Conservation (phyloP, 2,797 vertebrate species). For the Acrossocheilus fasciatus region DNA sequence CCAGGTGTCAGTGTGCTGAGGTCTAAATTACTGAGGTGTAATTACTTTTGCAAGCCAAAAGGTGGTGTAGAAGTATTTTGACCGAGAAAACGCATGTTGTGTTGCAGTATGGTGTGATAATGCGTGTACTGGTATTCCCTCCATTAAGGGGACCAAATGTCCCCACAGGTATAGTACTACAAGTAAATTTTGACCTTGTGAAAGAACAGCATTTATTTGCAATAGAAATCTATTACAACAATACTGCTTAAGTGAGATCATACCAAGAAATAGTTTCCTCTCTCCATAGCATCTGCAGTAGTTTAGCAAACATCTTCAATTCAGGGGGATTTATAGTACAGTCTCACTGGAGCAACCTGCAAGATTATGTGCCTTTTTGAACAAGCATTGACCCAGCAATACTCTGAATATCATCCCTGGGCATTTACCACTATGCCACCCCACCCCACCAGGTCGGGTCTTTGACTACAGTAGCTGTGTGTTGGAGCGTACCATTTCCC, state of each 20-base stretch:
- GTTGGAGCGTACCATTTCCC: not conserved
- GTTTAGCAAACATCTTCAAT: not conserved
- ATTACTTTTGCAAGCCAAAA: constrained; percentile 15
- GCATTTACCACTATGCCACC: not conserved
- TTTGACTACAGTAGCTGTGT: not conserved
- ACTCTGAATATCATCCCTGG: not conserved
- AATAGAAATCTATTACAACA: not conserved
- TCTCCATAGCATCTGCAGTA: not conserved
- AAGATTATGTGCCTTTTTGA: not conserved
- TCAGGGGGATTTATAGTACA: not conserved
- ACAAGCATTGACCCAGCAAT: not conserved
- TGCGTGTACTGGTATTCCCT: not conserved
- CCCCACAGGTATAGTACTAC: not conserved
- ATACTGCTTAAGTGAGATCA: not conserved
- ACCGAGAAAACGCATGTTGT: not conserved
- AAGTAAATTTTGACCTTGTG: not conserved
- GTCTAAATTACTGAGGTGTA: constrained; percentile 6
- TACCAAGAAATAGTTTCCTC: not conserved
- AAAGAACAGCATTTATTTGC: not conserved
- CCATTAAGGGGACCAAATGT: not conserved
- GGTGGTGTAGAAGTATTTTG: constrained; percentile 27
- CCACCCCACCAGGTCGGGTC: not conserved
- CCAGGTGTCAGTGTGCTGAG: constrained; percentile 39
- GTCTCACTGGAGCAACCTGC: not conserved
- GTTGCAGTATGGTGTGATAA: not conserved